Percentiles rank a stretch among this genome's conserved stretches.
Conservation (phyloP, 35 echinoderm and acorn worm species). For the Lytechinus variegatus region DNA sequence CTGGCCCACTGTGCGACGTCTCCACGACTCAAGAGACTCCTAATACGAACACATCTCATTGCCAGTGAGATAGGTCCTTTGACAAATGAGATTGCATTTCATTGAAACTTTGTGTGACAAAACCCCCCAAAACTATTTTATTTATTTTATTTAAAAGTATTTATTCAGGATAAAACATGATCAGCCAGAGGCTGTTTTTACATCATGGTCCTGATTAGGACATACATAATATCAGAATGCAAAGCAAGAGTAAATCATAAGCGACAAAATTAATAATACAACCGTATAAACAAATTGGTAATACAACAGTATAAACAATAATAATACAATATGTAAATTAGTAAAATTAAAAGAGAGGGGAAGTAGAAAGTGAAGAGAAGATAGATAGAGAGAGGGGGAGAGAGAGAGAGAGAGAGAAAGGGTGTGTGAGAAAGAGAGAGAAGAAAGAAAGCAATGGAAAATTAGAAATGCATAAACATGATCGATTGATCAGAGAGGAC, state of each 20-base stretch:
- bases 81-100: constrained; percentile 21
- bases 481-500: too few species aligned
- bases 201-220: constrained; percentile 20
- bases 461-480: too few species aligned
- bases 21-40: constrained; percentile 18
- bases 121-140: constrained; percentile 21
- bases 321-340: too few species aligned
- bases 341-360: too few species aligned
- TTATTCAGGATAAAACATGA: constrained; percentile 22
- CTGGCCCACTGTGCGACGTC: too few species aligned
- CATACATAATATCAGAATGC: constrained; percentile 22
- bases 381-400: too few species aligned
- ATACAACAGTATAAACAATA: too few species aligned
- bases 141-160: constrained; percentile 25
- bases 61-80: constrained; percentile 9
- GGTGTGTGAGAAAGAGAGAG: too few species aligned
- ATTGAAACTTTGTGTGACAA: constrained; percentile 22
- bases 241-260: constrained; percentile 16
- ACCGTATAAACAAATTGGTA: too few species aligned
- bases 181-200: constrained; percentile 20
- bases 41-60: constrained; percentile 22
- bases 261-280: constrained; percentile 22
- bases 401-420: too few species aligned
- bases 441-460: too few species aligned
- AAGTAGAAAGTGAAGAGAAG: too few species aligned